A percentile compares a stretch with the other conserved stretches of the same genome.
Conservation (phyloP, 2,888 invertebrate species). For the Portevinia maculata region DNA sequence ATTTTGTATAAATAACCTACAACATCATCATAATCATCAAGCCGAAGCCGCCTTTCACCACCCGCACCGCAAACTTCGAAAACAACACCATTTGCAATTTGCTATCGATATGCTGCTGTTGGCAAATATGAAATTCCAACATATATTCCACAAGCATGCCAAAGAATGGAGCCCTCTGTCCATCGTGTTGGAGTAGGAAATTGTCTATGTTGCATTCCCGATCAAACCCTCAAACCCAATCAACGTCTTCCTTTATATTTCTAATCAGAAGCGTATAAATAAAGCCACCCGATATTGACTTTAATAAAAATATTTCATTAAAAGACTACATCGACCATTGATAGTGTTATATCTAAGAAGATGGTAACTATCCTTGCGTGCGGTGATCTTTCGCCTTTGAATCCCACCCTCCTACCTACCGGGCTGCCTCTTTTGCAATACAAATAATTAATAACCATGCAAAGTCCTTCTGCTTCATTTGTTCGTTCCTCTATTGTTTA, state of each 20-base stretch:
- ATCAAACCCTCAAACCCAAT: neutral
- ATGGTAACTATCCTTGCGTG: neutral
- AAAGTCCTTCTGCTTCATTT: conserved; percentile 39
- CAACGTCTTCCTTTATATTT: conserved; percentile 2
- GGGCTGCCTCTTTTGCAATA: conserved; percentile 57
- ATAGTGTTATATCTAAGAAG: conserved; percentile 34
- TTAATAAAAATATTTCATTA: conserved; percentile 69
- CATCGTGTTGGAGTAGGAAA: conserved; percentile 35
- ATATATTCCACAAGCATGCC: conserved; percentile 64
- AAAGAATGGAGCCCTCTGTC: conserved; percentile 33
- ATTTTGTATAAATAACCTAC: conserved; percentile 70
- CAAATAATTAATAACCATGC: conserved; percentile 73
- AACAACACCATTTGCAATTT: conserved; percentile 69
- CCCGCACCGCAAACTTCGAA: conserved; percentile 5
- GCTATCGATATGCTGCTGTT: conserved; percentile 68
- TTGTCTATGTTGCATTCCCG: conserved; percentile 65
- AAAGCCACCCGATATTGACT: conserved; percentile 59
- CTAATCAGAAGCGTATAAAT: conserved; percentile 62
- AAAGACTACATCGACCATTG: conserved; percentile 44
- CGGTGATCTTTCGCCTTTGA: conserved; percentile 36
- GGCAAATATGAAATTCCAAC: conserved; percentile 71
- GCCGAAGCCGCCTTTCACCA: conserved; percentile 11
- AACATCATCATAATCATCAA: conserved; percentile 71
- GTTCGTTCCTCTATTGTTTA: conserved; percentile 21
- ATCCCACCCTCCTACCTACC: conserved; percentile 6